phyloP scores from a whole-genome alignment of 1,140 invertebrate species.

The Calycopis cecrops region DNA sequence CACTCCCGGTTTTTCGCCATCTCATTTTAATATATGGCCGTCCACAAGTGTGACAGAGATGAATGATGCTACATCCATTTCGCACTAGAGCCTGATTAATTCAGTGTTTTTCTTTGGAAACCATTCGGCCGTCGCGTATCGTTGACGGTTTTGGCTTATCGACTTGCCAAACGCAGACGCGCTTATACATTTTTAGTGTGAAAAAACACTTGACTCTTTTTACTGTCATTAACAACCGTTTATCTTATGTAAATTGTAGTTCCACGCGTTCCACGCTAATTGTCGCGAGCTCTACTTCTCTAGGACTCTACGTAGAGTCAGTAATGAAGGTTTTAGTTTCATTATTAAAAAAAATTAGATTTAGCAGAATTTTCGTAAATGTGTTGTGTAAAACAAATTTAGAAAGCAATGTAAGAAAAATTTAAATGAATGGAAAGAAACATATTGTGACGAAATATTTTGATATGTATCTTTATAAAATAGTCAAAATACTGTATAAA shows the following conservation, averaged over 20 bases:
- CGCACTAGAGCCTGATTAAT: slow-evolving; percentile 58
- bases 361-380: no score
- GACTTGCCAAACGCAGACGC: slow-evolving; percentile 25
- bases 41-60: slow-evolving; percentile 47
- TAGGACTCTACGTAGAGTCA: no score
- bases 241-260: background rate
- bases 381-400: no score
- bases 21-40: slow-evolving; percentile 34
- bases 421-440: no score
- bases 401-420: no score
- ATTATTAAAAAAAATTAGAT: no score
- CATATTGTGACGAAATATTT: no score
- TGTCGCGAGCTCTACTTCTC: no score
- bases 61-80: slow-evolving; percentile 48
- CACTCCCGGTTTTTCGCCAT: slow-evolving; percentile 50
- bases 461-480: no score
- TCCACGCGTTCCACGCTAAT: no score
- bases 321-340: no score
- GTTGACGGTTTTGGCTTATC: slow-evolving; percentile 53
- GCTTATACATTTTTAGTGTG: background rate
- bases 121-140: slow-evolving; percentile 42
- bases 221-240: slow-evolving; percentile 11
- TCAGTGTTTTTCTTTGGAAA: slow-evolving; percentile 67
- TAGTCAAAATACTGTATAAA: no score
- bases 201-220: slow-evolving; percentile 11